Evolutionary conservation across 2,113 vertebrate species (phyloP), one percentile per base, ranked within the genome.

Genomic region (Lynx canadensis): DNA sequence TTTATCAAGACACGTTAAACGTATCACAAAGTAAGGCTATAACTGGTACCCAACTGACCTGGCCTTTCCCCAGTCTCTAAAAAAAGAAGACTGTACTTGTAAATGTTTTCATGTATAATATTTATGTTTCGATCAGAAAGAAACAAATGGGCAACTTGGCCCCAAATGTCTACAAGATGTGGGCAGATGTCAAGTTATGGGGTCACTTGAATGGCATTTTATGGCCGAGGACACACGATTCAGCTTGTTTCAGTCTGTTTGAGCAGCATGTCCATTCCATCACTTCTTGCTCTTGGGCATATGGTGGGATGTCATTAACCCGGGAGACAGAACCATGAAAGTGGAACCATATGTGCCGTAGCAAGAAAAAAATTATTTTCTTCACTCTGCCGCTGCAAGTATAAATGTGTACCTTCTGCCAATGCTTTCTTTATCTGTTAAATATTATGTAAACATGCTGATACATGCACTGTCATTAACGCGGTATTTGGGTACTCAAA

Each of bases 261-360:
- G 98, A 98, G 95, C 85, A 82, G 89, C 95, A 73, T 23, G 82
- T 98, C 97, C 96, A 95, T 98, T 89, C 97, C 98, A 98, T 98
- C 98, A 98, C 97, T 98, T 98, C 97, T 98, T 99, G 98, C 98
- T 98, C 97, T 97, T 97, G 97, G 97, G 98, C 98, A 98, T 99
- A 98, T 99, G 98, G 98, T 95, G 95, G 91, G 94, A 98, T 96
- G 98, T 98, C 98, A 98, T 98, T 99, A 98, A 98, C 98, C 98
- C 87, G 48, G 96, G 96, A 98, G 97, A 98, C 97, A 98, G 98
- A 97, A 74, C 96, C 89, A 45, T 95, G 95, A 98, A 99, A 99
- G 98, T 98, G 98, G 98, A 99, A 98, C 98, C 98, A 99, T 91
- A 98, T 99, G 99, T 98, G 91, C 97, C 48, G 50, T 45, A 89